phyloP scores from a whole-genome alignment of 2,113 vertebrate species.

The Hylia prasina region DNA sequence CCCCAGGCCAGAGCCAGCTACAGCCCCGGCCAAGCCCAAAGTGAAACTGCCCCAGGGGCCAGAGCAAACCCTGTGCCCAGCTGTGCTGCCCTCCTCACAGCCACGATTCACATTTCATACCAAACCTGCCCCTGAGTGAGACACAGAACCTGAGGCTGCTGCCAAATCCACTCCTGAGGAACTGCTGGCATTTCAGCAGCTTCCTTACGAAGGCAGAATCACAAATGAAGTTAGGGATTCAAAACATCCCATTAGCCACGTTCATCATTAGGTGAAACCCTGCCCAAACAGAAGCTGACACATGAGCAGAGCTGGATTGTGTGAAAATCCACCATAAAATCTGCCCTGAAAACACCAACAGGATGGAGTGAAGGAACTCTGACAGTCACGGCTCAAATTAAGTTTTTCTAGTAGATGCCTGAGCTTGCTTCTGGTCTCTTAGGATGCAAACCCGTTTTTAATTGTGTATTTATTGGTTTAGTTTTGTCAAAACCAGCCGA shows the following conservation, averaged over 20 bases:
- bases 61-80: not conserved
- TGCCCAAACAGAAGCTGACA: not conserved
- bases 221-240: not conserved
- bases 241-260: not conserved
- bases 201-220: not conserved
- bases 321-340: not conserved
- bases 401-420: not conserved
- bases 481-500: not conserved
- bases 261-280: not conserved
- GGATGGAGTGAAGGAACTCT: not conserved
- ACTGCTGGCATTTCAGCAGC: not conserved
- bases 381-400: not conserved
- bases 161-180: not conserved
- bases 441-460: not conserved
- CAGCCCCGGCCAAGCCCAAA: not conserved
- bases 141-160: not conserved
- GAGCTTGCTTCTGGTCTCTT: slow-evolving; percentile 17
- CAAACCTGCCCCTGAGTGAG: not conserved
- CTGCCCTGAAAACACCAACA: not conserved
- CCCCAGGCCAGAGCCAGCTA: not conserved
- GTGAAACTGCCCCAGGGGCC: not conserved
- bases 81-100: not conserved
- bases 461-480: not conserved
- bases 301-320: not conserved
- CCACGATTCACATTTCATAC: accelerated